A percentile compares a stretch with the other conserved stretches of the same genome.
phyloP scores from a whole-genome alignment of 2,888 invertebrate genomes.

The Drosophila melanocephala region DNA sequence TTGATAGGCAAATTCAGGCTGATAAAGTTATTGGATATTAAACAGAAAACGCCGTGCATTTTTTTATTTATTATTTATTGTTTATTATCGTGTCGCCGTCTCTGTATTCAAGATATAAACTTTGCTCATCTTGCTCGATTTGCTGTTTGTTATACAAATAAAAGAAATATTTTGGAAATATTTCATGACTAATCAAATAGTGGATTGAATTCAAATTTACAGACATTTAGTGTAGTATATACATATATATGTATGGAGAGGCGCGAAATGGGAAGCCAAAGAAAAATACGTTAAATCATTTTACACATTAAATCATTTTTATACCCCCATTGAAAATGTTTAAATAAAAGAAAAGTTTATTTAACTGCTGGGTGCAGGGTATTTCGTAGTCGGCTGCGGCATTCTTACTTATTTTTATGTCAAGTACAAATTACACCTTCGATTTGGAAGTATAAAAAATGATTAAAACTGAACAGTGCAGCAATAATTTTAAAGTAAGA shows the following conservation, averaged over 20 bases:
- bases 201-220: not conserved
- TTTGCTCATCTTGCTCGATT: not conserved
- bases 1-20: constrained; percentile 10
- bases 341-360: not conserved
- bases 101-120: constrained; percentile 4
- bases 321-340: not conserved
- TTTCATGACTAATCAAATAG: constrained; percentile 15
- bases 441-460: not conserved
- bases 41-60: constrained; percentile 6
- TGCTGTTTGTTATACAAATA: constrained; percentile 2
- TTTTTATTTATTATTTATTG: not conserved
- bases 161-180: constrained; percentile 14
- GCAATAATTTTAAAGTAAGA: not conserved
- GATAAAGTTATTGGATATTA: constrained; percentile 17
- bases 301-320: not conserved
- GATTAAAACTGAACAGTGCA: not conserved
- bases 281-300: not conserved
- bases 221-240: not conserved
- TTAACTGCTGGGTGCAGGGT: not conserved
- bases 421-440: not conserved
- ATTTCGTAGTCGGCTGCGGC: not conserved
- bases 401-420: not conserved
- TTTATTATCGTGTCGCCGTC: not conserved
- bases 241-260: not conserved
- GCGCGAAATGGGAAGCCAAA: not conserved